A percentile compares a stretch with the other conserved stretches of the same genome.
Evolutionary conservation across 2,888 invertebrate genomes (phyloP).

Genomic region (Ctena decussata): DNA sequence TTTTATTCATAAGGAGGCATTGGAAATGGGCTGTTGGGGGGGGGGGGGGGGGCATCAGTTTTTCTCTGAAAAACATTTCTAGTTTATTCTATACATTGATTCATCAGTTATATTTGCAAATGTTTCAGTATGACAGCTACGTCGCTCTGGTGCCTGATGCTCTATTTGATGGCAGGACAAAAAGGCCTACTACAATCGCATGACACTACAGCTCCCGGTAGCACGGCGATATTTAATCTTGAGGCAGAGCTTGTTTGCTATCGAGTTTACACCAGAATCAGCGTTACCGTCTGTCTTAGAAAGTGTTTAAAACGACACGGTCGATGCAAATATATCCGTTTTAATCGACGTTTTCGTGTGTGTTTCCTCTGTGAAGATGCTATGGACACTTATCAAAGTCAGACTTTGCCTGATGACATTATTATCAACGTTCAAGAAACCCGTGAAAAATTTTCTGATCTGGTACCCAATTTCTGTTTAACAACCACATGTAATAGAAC

Average conservation of each 20-base stretch:
- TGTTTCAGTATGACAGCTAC: too few relatives aligned
- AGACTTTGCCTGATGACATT: neutral
- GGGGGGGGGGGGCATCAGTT: too few relatives aligned
- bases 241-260: neutral
- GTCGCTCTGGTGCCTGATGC: too few relatives aligned
- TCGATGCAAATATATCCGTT: neutral
- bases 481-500: neutral
- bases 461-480: neutral
- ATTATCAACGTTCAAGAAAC: neutral
- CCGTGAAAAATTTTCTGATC: neutral
- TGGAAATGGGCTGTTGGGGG: too few relatives aligned
- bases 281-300: neutral
- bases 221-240: too few relatives aligned
- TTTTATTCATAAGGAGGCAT: too few relatives aligned
- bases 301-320: neutral
- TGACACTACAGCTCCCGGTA: too few relatives aligned
- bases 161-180: too few relatives aligned
- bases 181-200: too few relatives aligned
- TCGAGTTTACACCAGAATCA: neutral
- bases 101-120: too few relatives aligned
- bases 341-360: neutral
- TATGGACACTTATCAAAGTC: neutral
- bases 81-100: too few relatives aligned
- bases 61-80: too few relatives aligned
- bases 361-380: neutral